Evolutionary conservation across 1,140 invertebrate genomes (phyloP).

Genomic region (Leptinotarsa lineolata): DNA sequence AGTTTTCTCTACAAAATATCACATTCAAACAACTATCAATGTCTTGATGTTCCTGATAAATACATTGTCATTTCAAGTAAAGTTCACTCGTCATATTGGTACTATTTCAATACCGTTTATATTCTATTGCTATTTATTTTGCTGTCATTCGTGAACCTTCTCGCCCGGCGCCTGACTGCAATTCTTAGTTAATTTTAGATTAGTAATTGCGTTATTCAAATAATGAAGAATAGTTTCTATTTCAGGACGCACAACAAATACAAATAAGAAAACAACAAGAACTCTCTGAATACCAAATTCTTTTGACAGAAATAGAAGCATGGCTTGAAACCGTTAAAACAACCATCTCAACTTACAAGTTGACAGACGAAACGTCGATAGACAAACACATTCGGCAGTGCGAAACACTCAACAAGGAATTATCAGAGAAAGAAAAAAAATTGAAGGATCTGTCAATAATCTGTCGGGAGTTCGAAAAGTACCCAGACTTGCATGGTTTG

Average conservation of each 20-base stretch:
- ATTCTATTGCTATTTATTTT: no score
- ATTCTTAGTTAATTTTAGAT: no score
- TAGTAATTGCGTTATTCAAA: neutral
- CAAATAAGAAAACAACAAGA: conserved; percentile 64
- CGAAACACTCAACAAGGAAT: conserved; percentile 61
- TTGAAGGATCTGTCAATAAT: conserved; percentile 63
- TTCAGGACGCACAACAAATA: conserved; percentile 59
- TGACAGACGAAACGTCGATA: conserved; percentile 55
- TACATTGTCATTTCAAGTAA: no score
- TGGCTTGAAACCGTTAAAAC: conserved; percentile 61
- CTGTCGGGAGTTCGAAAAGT: conserved; percentile 60
- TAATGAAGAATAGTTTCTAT: conserved; percentile 25
- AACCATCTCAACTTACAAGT: conserved; percentile 41
- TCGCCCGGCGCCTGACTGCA: neutral
- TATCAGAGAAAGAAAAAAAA: conserved; percentile 62
- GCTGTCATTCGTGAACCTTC: conserved; percentile 20
- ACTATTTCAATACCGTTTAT: no score
- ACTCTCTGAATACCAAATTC: conserved; percentile 63
- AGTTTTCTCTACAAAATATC: no score
- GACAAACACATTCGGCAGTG: conserved; percentile 58
- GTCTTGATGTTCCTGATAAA: no score
- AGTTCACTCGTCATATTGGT: no score
- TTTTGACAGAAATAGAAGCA: conserved; percentile 66
- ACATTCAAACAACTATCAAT: no score
- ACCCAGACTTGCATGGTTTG: conserved; percentile 57